Percentiles rank a stretch among this genome's conserved stretches.
phyloP scores from a whole-genome alignment of 2,113 vertebrate species.

The Aviceda subcristata region DNA sequence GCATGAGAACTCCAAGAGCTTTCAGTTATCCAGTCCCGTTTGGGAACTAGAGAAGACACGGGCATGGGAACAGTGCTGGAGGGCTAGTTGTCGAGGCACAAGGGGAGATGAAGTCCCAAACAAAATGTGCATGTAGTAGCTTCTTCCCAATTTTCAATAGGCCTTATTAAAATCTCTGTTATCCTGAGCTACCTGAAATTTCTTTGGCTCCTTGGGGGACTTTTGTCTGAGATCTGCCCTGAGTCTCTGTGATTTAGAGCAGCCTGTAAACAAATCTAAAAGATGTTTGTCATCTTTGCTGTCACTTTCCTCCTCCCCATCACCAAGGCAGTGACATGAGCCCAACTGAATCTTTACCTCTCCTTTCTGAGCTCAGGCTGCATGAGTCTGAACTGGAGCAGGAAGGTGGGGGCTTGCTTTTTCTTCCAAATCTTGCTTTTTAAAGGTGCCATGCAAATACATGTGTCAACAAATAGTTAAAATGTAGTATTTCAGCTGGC shows the following conservation, averaged over 20 bases:
- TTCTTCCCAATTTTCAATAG: neutral
- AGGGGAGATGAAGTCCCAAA: neutral
- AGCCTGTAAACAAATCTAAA: neutral
- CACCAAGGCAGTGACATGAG: neutral
- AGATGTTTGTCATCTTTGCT: neutral
- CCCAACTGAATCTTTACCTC: neutral
- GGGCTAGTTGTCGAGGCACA: neutral
- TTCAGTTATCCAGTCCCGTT: neutral
- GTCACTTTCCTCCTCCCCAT: no score
- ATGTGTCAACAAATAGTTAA: neutral
- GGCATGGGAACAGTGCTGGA: neutral
- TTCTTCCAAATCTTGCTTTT: neutral
- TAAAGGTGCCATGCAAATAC: neutral
- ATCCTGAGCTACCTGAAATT: neutral
- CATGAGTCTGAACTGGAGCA: neutral
- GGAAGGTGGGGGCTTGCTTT: neutral
- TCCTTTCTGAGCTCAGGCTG: neutral
- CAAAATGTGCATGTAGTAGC: neutral
- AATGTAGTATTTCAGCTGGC: neutral
- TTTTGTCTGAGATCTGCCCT: neutral
- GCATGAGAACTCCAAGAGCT: neutral
- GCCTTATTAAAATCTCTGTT: neutral
- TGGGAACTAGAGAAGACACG: neutral
- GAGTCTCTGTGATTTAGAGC: neutral
- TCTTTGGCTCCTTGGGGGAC: neutral